These are phyloP conservation scores for Pimephales promelas DNA, from an alignment of 2,113 vertebrate genomes.

Conservation along the genomic window DNA sequence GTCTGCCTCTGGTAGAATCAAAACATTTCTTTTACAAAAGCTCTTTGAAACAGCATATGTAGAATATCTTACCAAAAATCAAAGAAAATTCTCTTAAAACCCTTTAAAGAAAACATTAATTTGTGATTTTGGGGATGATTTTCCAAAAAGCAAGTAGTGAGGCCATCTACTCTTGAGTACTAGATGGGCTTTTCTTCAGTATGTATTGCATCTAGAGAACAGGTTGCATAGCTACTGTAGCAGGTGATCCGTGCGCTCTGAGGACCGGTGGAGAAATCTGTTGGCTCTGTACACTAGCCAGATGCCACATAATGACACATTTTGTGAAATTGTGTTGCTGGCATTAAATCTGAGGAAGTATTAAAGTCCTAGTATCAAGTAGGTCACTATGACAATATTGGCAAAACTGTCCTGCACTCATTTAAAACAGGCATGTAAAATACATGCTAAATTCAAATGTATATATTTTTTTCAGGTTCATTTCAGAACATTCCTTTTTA, in stretches of 20 bases:
- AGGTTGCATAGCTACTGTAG: slow-evolving; percentile 7
- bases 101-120: background rate
- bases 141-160: background rate
- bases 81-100: background rate
- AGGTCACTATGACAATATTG: slow-evolving; percentile 45
- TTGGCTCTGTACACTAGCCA: background rate
- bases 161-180: background rate
- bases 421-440: background rate
- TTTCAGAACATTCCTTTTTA: background rate
- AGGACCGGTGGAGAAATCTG: slow-evolving; percentile 17
- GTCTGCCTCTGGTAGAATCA: background rate
- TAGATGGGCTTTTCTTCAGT: background rate
- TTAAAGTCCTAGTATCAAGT: slow-evolving; percentile 33
- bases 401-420: slow-evolving; percentile 13
- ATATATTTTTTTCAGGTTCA: background rate
- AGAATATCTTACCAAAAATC: background rate
- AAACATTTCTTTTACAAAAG: background rate
- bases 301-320: background rate
- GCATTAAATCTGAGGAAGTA: slow-evolving; percentile 16
- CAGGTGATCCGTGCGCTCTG: slow-evolving; percentile 10
- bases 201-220: background rate
- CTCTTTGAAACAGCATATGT: background rate
- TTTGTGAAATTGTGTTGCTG: slow-evolving; percentile 18
- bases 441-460: background rate
- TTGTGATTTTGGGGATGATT: background rate